Base-by-base conservation (phyloP, 2,113 vertebrate genomes). In the Heterocephalus glaber region DNA sequence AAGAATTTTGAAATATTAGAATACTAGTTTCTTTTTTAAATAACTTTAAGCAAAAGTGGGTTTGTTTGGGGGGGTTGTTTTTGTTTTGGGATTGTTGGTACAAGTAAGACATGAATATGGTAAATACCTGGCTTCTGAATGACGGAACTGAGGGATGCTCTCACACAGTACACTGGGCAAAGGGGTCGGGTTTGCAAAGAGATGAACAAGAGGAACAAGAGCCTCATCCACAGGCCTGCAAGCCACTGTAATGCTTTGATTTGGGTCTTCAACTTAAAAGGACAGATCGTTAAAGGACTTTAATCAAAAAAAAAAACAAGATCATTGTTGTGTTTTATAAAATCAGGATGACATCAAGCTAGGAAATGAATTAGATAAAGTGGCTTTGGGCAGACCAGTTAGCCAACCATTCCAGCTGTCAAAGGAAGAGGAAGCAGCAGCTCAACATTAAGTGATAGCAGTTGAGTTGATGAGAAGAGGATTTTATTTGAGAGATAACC, bases 21-120 rank as follows among this genome's bases (percentile, higher is more conserved):
- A 54, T 68, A 81, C 9, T 58, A 77, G 33, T 82, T 74, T 85
- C 28, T 79, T 86, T 93, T 93, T 63, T 58, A 89, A 96, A 95
- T 60, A 54, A 72, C 13, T 44, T 84, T 84, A 10, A 92, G 70
- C 52, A 86, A 96, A 86, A 58, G 26, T 44, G 90, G 68, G 38
- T 38, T 24, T 44, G 86, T 63, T 28, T 63, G 5, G 58, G 58
- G 58, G 24, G 60, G 22, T 65, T 30, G 26, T 33, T 65, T 65
- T 65, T 30, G 10, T 77, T 63, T 95, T 56, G 77, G 14, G 93
- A 66, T n/a, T 58, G 38, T 63, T 82, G 79, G 44, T 77, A 89
- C 33, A 92, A 38, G 22, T 56, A 81, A 8, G 49, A 76, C 49
- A 95, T 85, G 7, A 76, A 68, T 41, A n/a, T n/a, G 58, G 38